Evolutionary conservation across 2,113 vertebrate genomes (phyloP), one percentile per base, ranked within the genome.

Genomic region (Dicentrarchus labrax): DNA sequence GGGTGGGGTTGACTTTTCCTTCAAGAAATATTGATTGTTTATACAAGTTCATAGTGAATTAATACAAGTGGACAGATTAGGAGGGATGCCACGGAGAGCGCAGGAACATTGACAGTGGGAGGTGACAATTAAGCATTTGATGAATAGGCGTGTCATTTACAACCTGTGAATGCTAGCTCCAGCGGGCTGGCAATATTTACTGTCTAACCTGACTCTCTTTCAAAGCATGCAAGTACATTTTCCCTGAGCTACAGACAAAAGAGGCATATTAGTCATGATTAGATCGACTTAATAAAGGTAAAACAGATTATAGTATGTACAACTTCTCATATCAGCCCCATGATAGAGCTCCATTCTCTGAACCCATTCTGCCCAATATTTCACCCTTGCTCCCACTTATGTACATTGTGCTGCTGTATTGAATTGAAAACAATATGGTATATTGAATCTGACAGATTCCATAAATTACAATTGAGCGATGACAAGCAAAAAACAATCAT

Each of bases 11-110:
- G 79, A 86, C 81, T 79, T 93, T 83, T 88, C 54, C 79, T 68
- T 79, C 76, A 80, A 62, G 71, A 82, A 16, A 59, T 84, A 88
- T 89, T 62, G 89, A 91, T 89, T 41, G 51, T 80, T 90, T 81
- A 13, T 76, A 71, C 56, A 86, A 82, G 71, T 81, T 89, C 24
- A 76, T 4, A 2, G 45, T 72, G 86, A 90, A 88, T 82, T 70
- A 85, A 87, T 80, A 70, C 61, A 65, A 77, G 67, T 21, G n/a
- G 30, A 13, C 39, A 47, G 66, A 66, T 54, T 43, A 13, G 66
- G 76, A 41, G 15, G 0, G 59, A 72, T 62, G 51, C 41, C 64
- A 7, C 30, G 30, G 38, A 48, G 17, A 74, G 17, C 30, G 36
- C 45, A 36, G 54, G 47, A 41, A 36, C 53, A 50, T 7, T 60